Conservation (phyloP, 1,140 invertebrate species). For the Pteromalus puparum region DNA sequence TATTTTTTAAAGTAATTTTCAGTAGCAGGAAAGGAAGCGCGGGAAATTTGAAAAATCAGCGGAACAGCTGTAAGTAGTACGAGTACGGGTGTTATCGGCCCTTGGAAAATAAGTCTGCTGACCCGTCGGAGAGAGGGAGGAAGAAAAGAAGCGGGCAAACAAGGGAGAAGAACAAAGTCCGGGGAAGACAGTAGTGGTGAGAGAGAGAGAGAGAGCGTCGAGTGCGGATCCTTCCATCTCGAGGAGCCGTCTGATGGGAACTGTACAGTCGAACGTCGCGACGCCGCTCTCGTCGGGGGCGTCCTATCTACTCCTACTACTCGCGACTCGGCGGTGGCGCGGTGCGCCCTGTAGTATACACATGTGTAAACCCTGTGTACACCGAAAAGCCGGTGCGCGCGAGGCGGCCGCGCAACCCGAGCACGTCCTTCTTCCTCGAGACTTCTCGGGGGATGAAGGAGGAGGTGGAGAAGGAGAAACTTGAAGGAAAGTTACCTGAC, state of each 20-base stretch:
- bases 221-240: constrained; percentile 68
- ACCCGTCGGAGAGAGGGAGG: too few species aligned
- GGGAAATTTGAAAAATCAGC: not conserved
- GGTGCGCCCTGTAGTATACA: constrained; percentile 4
- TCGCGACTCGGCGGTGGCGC: not conserved
- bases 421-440: not conserved
- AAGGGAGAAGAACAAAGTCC: constrained; percentile 57
- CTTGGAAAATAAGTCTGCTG: not conserved
- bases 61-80: constrained; percentile 31
- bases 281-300: constrained; percentile 70
- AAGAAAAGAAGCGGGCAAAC: constrained; percentile 1
- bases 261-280: constrained; percentile 74
- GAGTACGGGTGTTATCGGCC: not conserved
- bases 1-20: not conserved
- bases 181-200: constrained; percentile 68
- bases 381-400: constrained; percentile 31
- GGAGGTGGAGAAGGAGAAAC: constrained; percentile 6
- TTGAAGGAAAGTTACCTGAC: constrained; percentile 34
- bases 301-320: constrained; percentile 60
- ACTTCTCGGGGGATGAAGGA: not conserved
- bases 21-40: not conserved
- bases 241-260: constrained; percentile 71
- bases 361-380: constrained; percentile 41
- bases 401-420: constrained; percentile 13
- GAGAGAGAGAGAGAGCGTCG: constrained; percentile 62